Base-by-base conservation (phyloP, 2,113 vertebrate genomes). In the Serilophus lunatus region DNA sequence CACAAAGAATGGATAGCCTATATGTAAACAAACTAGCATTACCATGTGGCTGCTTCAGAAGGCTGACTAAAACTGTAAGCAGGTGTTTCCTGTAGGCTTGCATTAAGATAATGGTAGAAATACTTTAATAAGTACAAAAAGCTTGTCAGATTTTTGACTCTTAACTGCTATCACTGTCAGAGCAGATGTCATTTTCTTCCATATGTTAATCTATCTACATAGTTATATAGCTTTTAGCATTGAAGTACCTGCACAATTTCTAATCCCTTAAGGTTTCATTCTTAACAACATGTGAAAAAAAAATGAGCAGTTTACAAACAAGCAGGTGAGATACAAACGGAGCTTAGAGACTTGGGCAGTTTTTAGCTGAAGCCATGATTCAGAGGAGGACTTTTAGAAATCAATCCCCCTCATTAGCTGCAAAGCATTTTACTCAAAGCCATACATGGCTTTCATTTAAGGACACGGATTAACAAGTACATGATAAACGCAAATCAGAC, bases 401-500 rank as follows among this genome's bases (percentile, higher is more conserved):
- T 70, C 56, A 79, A 65, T 69, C 53, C 10, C 40, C 3, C 2
- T 69, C 40, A 42, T 85, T 35, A 82, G 33, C 66, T 68, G 42
- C 31, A 89, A 72, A 4, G 3, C 23, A 65, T 79, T 91, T 88
- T 53, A 68, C 28, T 85, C 65, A 86, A 71, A 93, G 77, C 42
- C 18, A 74, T 18, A 5, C 35, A 70, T 0, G 0, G 50, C 33
- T 70, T 93, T 75, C 64, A 59, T 95, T 96, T 90, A 79, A 95
- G 70, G 74, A 90, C 33, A 42, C 56, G 70, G 88, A 94, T 96
- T 97, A 95, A 90, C 42, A 83, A 84, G 33, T 31, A 78, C 35
- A 36, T 13, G 86, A 90, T 20, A 92, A 94, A 70, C 0, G 0
- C 88, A 81, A 78, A 90, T 95, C 86, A 93, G 69, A 63, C 77